phyloP scores from a whole-genome alignment of 2,888 invertebrate species.

The Coleophora flavipennella region DNA sequence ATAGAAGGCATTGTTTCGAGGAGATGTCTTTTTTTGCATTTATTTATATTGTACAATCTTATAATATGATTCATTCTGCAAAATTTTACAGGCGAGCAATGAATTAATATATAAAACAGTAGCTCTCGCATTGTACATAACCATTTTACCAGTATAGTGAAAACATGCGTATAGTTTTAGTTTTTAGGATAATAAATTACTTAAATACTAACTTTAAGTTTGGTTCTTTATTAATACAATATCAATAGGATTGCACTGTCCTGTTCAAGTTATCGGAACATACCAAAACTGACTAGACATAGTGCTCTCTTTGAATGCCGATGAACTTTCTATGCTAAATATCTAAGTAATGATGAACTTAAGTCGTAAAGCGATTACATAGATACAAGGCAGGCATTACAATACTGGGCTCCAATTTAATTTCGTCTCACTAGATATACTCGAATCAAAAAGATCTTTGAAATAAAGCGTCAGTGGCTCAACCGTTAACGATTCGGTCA shows the following conservation, averaged over 20 bases:
- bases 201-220: constrained; percentile 71
- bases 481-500: no score
- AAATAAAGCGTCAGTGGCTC: no score
- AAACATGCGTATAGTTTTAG: constrained; percentile 73
- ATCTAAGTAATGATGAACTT: constrained; percentile 41
- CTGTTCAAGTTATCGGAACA: constrained; percentile 64
- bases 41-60: constrained; percentile 74
- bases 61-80: constrained; percentile 73
- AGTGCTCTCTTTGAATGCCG: constrained; percentile 60
- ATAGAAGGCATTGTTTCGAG: constrained; percentile 33
- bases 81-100: constrained; percentile 74
- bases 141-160: constrained; percentile 73
- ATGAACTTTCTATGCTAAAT: constrained; percentile 70
- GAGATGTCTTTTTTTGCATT: constrained; percentile 74
- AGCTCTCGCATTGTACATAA: constrained; percentile 73
- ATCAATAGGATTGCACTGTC: constrained; percentile 71
- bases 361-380: constrained; percentile 62
- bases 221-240: constrained; percentile 74
- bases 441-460: no score
- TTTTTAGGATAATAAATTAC: constrained; percentile 74
- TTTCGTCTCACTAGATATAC: no score
- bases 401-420: constrained; percentile 29
- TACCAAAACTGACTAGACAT: constrained; percentile 54
- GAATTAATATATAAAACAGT: constrained; percentile 74
- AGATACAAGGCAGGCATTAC: constrained; percentile 61